Base-by-base conservation (phyloP, 2,888 invertebrate species). In the Colletes collaris region DNA sequence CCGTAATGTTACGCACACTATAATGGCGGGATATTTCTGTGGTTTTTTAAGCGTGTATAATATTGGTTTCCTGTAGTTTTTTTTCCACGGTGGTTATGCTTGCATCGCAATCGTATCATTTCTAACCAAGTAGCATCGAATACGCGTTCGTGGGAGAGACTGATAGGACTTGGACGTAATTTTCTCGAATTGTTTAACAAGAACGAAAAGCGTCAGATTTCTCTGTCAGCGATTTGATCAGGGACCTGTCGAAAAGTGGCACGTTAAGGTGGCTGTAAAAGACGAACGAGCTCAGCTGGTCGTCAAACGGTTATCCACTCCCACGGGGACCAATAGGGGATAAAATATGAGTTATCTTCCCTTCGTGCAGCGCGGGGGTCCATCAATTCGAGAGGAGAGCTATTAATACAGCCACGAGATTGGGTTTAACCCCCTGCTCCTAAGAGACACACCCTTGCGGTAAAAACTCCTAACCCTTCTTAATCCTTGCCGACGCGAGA, bases 401-500 rank as follows among this genome's bases (percentile, higher is more conserved):
- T 92, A 91, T 92, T 92, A 92, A 92, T 92, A 91, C 84, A 89
- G 86, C 90, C 86, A 80, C 88, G 86, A 86, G 89, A 90, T 85
- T 85, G 89, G 90, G 89, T 91, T 91, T 90, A 87, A 86, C 85
- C 81, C 87, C 83, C 80, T 66, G 76, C 60, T 73, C 82, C 68
- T 81, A 59, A 73, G 83, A 82, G 85, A 83, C 88, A 86, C 86
- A 85, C 88, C 88, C 86, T 69, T 75, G 84, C 74, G 88, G 87
- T 86, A 87, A 77, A 86, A 89, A 87, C 82, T 79, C 78, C 56
- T 85, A 88, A 90, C 91, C 90, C 89, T 89, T 88, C 87, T 84
- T 85, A 86, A 89, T 86, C 83, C 84, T 76, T 53, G 71, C 50
- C 55, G 62, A 72, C 44, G 19, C 16, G 75, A 78, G 58, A 72